Evolutionary conservation across 1,140 invertebrate species (phyloP).

Genomic region (Chymomyza costata): DNA sequence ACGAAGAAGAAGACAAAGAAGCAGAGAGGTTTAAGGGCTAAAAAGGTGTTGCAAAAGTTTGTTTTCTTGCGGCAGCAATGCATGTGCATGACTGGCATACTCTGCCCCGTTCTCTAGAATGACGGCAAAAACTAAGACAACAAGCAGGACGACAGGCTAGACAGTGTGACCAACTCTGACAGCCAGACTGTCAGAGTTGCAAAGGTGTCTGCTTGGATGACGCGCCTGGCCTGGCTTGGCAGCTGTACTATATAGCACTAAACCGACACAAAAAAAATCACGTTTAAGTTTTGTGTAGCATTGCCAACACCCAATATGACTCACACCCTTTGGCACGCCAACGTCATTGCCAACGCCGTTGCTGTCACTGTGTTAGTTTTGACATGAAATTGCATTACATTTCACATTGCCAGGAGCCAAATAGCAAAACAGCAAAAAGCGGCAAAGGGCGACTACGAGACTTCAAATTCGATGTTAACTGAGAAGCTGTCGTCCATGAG

Average conservation of each 20-base stretch:
- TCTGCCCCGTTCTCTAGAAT: conserved; percentile 41
- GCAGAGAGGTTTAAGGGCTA: background rate
- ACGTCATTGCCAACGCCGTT: no score
- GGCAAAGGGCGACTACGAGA: no score
- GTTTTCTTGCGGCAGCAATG: conserved; percentile 58
- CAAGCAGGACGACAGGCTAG: conserved; percentile 39
- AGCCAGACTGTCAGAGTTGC: no score
- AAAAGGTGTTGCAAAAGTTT: conserved; percentile 42
- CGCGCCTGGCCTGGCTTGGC: no score
- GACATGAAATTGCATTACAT: conserved; percentile 72
- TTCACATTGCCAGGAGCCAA: conserved; percentile 43
- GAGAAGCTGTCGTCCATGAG: no score
- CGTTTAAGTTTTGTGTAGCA: conserved; percentile 55
- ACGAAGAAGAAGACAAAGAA: conserved; percentile 8
- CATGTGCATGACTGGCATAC: conserved; percentile 52
- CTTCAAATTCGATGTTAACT: no score
- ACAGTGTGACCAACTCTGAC: conserved; percentile 20
- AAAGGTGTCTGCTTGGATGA: no score
- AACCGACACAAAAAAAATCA: conserved; percentile 71
- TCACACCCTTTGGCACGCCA: conserved; percentile 16
- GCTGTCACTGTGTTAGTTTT: conserved; percentile 66
- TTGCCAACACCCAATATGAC: background rate
- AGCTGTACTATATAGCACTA: conserved; percentile 46
- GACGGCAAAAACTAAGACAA: conserved; percentile 48
- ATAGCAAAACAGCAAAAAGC: conserved; percentile 4